Percentiles rank a stretch among this genome's conserved stretches.
These are phyloP conservation scores for Lutjanus argentimaculatus DNA, from an alignment of 2,797 vertebrate species.

Conservation along the genomic window DNA sequence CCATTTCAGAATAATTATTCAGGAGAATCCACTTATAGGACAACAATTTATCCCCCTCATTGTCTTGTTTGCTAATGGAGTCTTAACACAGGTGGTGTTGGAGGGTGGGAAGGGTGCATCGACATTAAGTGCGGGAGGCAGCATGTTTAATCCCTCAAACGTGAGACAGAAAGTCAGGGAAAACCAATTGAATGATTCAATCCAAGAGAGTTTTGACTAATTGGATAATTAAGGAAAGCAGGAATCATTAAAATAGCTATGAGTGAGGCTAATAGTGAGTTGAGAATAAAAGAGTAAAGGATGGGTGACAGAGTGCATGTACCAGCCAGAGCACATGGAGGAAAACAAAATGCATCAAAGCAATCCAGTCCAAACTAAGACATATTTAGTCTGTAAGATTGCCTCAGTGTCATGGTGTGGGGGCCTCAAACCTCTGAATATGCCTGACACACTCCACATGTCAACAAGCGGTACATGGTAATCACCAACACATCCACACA, in stretches of 20 bases:
- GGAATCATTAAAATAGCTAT: conserved; percentile 2
- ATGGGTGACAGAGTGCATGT: not conserved
- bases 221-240: conserved; percentile 31
- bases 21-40: no score
- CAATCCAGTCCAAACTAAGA: conserved; percentile 23
- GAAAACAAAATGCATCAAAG: conserved; percentile 29
- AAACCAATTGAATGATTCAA: conserved; percentile 9
- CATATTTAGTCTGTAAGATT: conserved; percentile 31
- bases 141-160: not conserved
- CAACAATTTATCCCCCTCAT: not conserved
- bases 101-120: not conserved
- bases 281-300: conserved; percentile 5
- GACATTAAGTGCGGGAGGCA: not conserved
- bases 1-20: not conserved
- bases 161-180: not conserved
- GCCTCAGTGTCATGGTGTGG: conserved; percentile 30
- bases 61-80: not conserved
- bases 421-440: conserved; percentile 48
- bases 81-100: not conserved
- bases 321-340: not conserved
- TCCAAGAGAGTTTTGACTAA: conserved; percentile 28
- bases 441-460: conserved; percentile 56
- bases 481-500: conserved; percentile 73
- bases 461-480: conserved; percentile 71
- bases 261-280: not conserved